Conservation (phyloP, 1,140 invertebrate genomes). For the Temnothorax curvispinosus region DNA sequence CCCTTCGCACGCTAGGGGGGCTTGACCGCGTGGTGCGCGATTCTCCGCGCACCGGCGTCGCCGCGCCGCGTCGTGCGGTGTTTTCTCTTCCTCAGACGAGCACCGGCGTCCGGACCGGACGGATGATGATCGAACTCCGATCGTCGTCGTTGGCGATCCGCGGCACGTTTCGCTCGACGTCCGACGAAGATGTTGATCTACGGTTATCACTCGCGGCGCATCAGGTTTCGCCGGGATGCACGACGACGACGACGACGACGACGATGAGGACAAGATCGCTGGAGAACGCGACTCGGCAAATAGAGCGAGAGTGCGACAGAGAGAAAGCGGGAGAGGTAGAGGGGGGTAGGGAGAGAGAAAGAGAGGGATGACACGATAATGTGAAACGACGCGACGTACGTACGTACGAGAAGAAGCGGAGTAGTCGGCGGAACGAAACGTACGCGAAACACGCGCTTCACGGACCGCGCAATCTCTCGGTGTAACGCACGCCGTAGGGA, state of each 20-base stretch:
- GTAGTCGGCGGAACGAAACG: constrained; percentile 54
- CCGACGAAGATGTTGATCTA: neutral
- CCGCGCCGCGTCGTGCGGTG: too few species aligned
- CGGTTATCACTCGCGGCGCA: constrained; percentile 10
- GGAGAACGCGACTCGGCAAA: constrained; percentile 33
- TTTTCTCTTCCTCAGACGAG: neutral
- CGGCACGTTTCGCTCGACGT: neutral
- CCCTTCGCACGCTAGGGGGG: too few species aligned
- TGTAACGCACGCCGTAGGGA: constrained; percentile 72
- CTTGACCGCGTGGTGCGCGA: constrained; percentile 60
- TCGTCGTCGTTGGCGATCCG: neutral
- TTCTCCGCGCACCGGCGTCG: constrained; percentile 5
- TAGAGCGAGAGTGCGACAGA: constrained; percentile 34
- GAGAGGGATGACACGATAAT: constrained; percentile 14
- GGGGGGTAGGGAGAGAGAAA: neutral
- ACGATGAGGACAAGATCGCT: neutral
- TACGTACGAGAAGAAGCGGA: constrained; percentile 46
- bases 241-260: neutral
- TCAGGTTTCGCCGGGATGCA: constrained; percentile 1
- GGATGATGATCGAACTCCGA: constrained; percentile 37
- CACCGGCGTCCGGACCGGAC: constrained; percentile 45
- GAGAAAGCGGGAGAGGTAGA: neutral
- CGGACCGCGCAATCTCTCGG: constrained; percentile 69
- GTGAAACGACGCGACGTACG: constrained; percentile 32
- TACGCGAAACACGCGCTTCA: constrained; percentile 69